Base-by-base conservation (phyloP, 1,140 invertebrate species). In the Ectropis grisescens region DNA sequence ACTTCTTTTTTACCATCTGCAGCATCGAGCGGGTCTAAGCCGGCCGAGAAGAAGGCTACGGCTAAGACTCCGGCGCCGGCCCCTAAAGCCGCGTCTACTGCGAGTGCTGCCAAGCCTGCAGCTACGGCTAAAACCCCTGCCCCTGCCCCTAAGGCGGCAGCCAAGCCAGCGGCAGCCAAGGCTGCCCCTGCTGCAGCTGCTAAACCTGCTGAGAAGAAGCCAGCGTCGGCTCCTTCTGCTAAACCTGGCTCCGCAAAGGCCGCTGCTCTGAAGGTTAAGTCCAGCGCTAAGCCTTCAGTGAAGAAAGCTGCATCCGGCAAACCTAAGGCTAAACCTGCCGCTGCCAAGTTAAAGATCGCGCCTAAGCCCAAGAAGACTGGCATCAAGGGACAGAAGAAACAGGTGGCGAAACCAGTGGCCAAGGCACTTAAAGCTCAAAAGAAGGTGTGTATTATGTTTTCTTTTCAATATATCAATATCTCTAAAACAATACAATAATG, bases 341-440 rank as follows among this genome's bases (percentile, higher is more conserved):
- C 79, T 9, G 58, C 78, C 13, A 82, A 80, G 38, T 58, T 82
- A 12, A 84, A 83, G 54, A 78, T 83, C 40, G 82, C 84, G 43
- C 78, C 86, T 1, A 91, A 91, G 64, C 85, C 88, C 1, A 90
- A 89, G 41, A 87, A 87, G 46, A 85, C 85, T 69, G 86, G 67
- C 37, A 83, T 78, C 53, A 86, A 82, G 62, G 82, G 74, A 47
- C 75, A 80, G 58, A 86, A 87, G 62, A 83, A 86, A 50, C 68
- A 70, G 36, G 82, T 83, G 37, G 76, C 84, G 8, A 90, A 90
- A 54, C 84, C 86, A 57, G 72, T 83, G 37, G 64, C 60, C 11
- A 83, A 82, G 47, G 92, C 91, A 33, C 82, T 88, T 25, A 92
- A 91, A 67, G 85, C 88, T 11, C 91, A 93, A 72, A 90, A 90